Evolutionary conservation across 2,888 invertebrate species (phyloP).

Genomic region (Oxyteleia sp.): DNA sequence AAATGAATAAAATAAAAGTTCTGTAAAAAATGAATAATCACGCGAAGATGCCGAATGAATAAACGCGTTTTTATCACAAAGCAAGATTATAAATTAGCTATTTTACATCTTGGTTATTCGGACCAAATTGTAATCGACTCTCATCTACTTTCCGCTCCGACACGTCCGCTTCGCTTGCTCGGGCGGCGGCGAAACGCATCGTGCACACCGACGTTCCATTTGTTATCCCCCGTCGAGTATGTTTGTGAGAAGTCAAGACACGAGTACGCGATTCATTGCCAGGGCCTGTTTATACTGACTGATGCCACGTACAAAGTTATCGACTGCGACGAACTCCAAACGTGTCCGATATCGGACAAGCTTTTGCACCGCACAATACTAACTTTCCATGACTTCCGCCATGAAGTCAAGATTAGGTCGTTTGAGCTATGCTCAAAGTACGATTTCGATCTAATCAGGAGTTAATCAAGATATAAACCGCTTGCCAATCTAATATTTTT

Average conservation of each 20-base stretch:
- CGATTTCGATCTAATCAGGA: neutral
- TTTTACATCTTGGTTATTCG: conserved; percentile 82
- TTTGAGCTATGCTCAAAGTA: neutral
- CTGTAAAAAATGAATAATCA: conserved; percentile 4
- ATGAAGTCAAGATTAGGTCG: conserved; percentile 13
- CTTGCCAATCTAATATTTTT: too few relatives aligned
- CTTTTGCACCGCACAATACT: conserved; percentile 19
- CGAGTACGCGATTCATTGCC: conserved; percentile 61
- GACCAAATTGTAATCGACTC: conserved; percentile 82
- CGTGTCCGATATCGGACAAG: conserved; percentile 23
- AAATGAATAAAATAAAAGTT: too few relatives aligned
- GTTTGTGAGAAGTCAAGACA: conserved; percentile 60
- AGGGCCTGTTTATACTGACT: conserved; percentile 46
- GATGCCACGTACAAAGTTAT: conserved; percentile 46
- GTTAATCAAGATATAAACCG: neutral
- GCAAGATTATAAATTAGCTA: conserved; percentile 82
- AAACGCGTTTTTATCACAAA: neutral
- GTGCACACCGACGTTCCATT: conserved; percentile 66
- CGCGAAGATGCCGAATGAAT: too few relatives aligned
- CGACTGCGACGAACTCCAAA: conserved; percentile 35
- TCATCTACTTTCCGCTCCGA: conserved; percentile 75
- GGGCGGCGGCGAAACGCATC: conserved; percentile 61
- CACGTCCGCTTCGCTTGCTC: conserved; percentile 56
- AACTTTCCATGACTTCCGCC: conserved; percentile 24
- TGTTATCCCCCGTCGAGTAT: conserved; percentile 67